A percentile compares a stretch with the other conserved stretches of the same genome.
phyloP scores from a whole-genome alignment of 2,888 invertebrate genomes.

The Drosophila hamatofila region DNA sequence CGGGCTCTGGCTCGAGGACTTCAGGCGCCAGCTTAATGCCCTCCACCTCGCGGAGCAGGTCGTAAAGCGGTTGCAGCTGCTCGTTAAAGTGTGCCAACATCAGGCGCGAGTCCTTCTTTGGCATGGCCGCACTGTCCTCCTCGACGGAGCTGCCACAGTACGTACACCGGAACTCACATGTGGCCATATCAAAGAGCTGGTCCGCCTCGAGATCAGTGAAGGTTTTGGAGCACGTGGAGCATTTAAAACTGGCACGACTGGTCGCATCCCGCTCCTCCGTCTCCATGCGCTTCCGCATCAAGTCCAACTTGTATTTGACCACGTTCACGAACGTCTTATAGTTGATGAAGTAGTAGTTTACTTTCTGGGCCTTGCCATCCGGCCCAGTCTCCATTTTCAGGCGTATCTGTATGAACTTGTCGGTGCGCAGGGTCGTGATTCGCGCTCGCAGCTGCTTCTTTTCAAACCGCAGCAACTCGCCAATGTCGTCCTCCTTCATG shows the following conservation, averaged over 20 bases:
- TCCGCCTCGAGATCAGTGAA: constrained; percentile 98
- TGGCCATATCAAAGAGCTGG: constrained; percentile 93
- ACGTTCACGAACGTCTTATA: constrained; percentile 99
- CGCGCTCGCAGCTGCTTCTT: constrained; percentile 95
- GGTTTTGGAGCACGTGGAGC: constrained; percentile 95
- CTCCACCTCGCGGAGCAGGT: constrained; percentile 95
- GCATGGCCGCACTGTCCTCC: constrained; percentile 96
- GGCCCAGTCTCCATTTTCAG: constrained; percentile 97
- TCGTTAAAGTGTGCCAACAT: constrained; percentile 92
- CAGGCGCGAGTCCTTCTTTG: constrained; percentile 96
- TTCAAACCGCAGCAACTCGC: constrained; percentile 96
- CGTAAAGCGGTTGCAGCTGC: constrained; percentile 96
- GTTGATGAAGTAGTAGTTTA: constrained; percentile 98
- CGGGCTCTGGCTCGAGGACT: constrained; percentile 97
- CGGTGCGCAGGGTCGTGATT: constrained; percentile 94
- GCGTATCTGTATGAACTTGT: constrained; percentile 96
- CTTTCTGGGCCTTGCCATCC: constrained; percentile 97
- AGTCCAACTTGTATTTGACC: constrained; percentile 98
- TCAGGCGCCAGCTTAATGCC: constrained; percentile 97
- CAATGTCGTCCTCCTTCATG: constrained; percentile 94
- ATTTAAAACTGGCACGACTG: constrained; percentile 97
- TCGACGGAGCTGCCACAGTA: constrained; percentile 95
- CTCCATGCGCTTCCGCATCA: constrained; percentile 97
- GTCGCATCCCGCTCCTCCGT: constrained; percentile 98
- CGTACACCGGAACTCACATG: constrained; percentile 95